Base-by-base conservation (phyloP, 2,113 vertebrate species). In the Prionailurus viverrinus region DNA sequence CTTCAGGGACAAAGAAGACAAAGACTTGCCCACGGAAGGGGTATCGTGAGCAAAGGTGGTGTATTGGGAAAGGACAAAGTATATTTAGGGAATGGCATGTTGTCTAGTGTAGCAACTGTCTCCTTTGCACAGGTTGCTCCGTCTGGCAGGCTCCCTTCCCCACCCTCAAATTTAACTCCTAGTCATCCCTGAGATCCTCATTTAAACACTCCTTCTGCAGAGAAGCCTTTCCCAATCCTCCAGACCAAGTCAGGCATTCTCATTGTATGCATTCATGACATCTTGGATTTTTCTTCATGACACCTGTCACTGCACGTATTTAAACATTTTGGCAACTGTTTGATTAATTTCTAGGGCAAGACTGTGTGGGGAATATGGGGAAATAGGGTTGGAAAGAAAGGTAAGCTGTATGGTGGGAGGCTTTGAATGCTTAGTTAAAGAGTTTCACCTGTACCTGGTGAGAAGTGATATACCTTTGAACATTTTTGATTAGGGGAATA, bases 251-350 rank as follows among this genome's bases (percentile, higher is more conserved):
- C 33, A 69, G 63, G 23, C 7, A 1, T 69, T 83, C 80, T 80
- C 29, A 41, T 25, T 48, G 7, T 66, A 23, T 36, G 5, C 92
- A 21, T 53, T 87, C 6, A 16, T n/a, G 63, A 84, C 29, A 71
- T 4, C 36, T 21, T 79, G 61, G 23, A n/a, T 6, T 89, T 92
- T 93, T 65, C 58, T 84, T 90, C 73, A 83, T 82, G 66, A 36
- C 36, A 48, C 3, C 19, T 95, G 51, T 83, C 85, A 91, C 31
- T 79, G 25, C 9, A 14, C 91, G 1, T 63, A 8, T 86, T 83
- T 94, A 78, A 76, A 82, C 21, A 68, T 89, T 92, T 97, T 96
- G 55, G 41, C 53, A 89, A 92, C 79, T 92, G 71, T 41, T 89
- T 92, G 51, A 71, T 55, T 92, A 81, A 89, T 96, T 94, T 90